phyloP scores from a whole-genome alignment of 2,888 invertebrate species.

The Gordius sp. region DNA sequence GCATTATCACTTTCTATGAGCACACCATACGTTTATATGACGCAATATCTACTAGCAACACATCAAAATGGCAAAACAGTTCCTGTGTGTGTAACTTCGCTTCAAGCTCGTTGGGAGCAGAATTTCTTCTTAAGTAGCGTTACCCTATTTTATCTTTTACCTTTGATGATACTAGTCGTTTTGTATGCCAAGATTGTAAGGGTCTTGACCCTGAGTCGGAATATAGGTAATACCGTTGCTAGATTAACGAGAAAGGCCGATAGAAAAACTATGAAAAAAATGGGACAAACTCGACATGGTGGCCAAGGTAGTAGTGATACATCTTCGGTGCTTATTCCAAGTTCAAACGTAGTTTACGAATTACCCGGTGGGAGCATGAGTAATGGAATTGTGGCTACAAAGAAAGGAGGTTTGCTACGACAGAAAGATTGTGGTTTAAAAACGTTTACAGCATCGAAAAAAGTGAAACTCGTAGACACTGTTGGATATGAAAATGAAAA shows the following conservation, averaged over 20 bases:
- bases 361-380: too few species aligned
- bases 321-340: too few species aligned
- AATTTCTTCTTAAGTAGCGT: not conserved
- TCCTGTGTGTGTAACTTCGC: not conserved
- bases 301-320: too few species aligned
- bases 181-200: not conserved
- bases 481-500: too few species aligned
- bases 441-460: too few species aligned
- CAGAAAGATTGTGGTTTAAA: too few species aligned
- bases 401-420: too few species aligned
- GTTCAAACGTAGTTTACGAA: too few species aligned
- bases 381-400: too few species aligned
- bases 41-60: not conserved
- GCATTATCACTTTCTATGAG: not conserved
- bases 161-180: conserved; percentile 7
- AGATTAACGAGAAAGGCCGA: not conserved
- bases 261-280: not conserved
- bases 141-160: not conserved
- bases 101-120: not conserved
- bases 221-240: not conserved
- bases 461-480: too few species aligned
- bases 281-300: too few species aligned
- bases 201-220: not conserved
- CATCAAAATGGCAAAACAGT: not conserved
- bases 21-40: not conserved